A percentile compares a stretch with the other conserved stretches of the same genome.
Evolutionary conservation across 2,888 invertebrate genomes (phyloP).

Genomic region (Proisotoma minuta): DNA sequence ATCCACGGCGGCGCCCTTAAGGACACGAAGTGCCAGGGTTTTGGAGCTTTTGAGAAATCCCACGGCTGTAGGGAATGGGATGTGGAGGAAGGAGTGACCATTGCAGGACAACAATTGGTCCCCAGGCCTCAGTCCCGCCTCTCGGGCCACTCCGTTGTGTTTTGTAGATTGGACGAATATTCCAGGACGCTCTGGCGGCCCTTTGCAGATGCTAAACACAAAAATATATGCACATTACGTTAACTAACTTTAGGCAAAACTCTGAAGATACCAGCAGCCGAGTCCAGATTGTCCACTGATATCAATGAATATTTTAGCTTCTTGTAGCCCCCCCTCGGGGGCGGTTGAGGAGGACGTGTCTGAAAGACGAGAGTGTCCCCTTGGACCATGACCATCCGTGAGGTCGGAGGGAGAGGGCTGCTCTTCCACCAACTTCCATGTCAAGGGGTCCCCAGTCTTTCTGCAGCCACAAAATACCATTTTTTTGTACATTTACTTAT

Average conservation of each 20-base stretch:
- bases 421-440: conserved; percentile 75
- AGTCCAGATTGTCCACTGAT: conserved; percentile 45
- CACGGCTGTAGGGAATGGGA: conserved; percentile 76
- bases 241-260: neutral
- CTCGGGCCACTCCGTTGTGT: conserved; percentile 79
- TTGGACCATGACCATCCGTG: neutral
- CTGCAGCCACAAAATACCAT: conserved; percentile 48
- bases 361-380: conserved; percentile 30
- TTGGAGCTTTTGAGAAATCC: conserved; percentile 72
- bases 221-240: neutral
- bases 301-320: conserved; percentile 46
- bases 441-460: conserved; percentile 69
- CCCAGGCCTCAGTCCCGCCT: conserved; percentile 80
- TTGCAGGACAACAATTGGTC: conserved; percentile 90
- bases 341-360: conserved; percentile 45
- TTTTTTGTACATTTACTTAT: neutral
- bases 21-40: conserved; percentile 68
- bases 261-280: conserved; percentile 41
- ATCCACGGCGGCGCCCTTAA: conserved; percentile 73
- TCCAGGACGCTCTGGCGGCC: conserved; percentile 79
- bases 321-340: conserved; percentile 38
- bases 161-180: conserved; percentile 86
- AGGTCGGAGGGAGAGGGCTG: conserved; percentile 16
- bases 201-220: conserved; percentile 68
- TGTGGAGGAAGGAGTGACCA: conserved; percentile 62